These are phyloP conservation scores for Ophion ventricosus DNA, from an alignment of 2,888 invertebrate species.

Conservation along the genomic window DNA sequence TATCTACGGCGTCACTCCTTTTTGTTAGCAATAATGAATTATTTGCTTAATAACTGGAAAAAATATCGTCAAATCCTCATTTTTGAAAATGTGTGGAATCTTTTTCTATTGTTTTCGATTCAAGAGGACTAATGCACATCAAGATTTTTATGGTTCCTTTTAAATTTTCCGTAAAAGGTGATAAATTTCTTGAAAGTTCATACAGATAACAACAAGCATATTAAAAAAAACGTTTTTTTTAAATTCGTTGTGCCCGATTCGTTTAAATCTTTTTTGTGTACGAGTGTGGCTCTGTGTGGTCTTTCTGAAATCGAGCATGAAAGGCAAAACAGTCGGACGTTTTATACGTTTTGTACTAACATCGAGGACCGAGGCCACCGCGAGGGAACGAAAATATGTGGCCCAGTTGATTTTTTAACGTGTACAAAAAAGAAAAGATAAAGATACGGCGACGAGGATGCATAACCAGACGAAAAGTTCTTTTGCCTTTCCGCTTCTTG, in stretches of 20 bases:
- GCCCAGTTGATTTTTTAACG: conserved; percentile 64
- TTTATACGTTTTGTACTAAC: conserved; percentile 24
- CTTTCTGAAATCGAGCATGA: conserved; percentile 16
- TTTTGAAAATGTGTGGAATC: too few species aligned
- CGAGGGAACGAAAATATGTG: conserved; percentile 63
- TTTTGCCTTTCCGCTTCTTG: conserved; percentile 46
- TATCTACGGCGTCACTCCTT: too few species aligned
- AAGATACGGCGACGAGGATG: conserved; percentile 25
- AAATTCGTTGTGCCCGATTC: neutral
- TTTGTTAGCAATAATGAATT: too few species aligned
- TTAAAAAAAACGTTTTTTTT: neutral
- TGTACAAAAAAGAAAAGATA: conserved; percentile 31
- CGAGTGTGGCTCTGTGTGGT: neutral
- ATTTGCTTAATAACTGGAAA: too few species aligned
- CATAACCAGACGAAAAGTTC: conserved; percentile 42
- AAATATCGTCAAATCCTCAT: too few species aligned
- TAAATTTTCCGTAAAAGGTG: neutral
- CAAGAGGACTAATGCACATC: too few species aligned
- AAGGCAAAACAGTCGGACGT: conserved; percentile 26
- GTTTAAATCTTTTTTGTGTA: neutral
- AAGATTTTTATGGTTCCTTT: too few species aligned
- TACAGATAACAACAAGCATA: neutral
- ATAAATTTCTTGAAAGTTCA: neutral
- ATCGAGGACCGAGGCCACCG: conserved; percentile 52
- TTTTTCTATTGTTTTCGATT: too few species aligned